A percentile compares a stretch with the other conserved stretches of the same genome.
Conservation (phyloP, 2,113 vertebrate genomes). For the Oryzias curvinotus region DNA sequence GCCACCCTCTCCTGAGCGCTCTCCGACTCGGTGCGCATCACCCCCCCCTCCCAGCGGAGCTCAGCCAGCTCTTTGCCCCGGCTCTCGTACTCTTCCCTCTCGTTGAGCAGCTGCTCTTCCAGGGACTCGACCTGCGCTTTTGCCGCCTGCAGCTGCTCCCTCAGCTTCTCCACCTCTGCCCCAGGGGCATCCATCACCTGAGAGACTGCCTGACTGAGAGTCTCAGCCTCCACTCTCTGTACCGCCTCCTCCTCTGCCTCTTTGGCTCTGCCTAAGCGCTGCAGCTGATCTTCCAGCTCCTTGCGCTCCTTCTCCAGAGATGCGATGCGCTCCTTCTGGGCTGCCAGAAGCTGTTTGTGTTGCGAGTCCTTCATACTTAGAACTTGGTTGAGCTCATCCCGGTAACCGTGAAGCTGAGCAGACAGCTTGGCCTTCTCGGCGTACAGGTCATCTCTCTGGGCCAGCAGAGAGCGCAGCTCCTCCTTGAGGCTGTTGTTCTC, state of each 20-base stretch:
- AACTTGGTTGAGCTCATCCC: slow-evolving; percentile 90
- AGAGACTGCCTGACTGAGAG: slow-evolving; percentile 75
- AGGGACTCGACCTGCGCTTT: slow-evolving; percentile 70
- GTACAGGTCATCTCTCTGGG: slow-evolving; percentile 88
- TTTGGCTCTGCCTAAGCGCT: slow-evolving; percentile 23
- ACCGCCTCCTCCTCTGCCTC: slow-evolving; percentile 68
- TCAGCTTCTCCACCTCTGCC: slow-evolving; percentile 80
- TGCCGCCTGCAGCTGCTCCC: slow-evolving; percentile 74
- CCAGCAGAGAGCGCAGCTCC: slow-evolving; percentile 84
- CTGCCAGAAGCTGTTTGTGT: slow-evolving; percentile 87
- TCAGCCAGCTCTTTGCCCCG: slow-evolving; percentile 82
- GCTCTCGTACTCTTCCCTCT: slow-evolving; percentile 74
- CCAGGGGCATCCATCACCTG: slow-evolving; percentile 75
- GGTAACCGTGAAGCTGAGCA: slow-evolving; percentile 85
- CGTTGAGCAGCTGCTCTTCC: slow-evolving; percentile 75
- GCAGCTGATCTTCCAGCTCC: slow-evolving; percentile 60
- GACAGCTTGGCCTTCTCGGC: slow-evolving; percentile 91
- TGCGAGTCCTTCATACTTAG: slow-evolving; percentile 93
- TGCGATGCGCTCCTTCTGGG: slow-evolving; percentile 80
- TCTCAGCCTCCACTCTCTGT: slow-evolving; percentile 82
- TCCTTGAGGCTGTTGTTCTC: slow-evolving; percentile 92
- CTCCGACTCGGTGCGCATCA: slow-evolving; percentile 92
- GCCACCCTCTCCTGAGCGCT: slow-evolving; percentile 94
- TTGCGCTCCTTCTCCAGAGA: slow-evolving; percentile 79
- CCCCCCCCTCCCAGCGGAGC: slow-evolving; percentile 87